These are phyloP conservation scores for Parnassius smintheus DNA, from an alignment of 2,888 invertebrate species.

Conservation along the genomic window DNA sequence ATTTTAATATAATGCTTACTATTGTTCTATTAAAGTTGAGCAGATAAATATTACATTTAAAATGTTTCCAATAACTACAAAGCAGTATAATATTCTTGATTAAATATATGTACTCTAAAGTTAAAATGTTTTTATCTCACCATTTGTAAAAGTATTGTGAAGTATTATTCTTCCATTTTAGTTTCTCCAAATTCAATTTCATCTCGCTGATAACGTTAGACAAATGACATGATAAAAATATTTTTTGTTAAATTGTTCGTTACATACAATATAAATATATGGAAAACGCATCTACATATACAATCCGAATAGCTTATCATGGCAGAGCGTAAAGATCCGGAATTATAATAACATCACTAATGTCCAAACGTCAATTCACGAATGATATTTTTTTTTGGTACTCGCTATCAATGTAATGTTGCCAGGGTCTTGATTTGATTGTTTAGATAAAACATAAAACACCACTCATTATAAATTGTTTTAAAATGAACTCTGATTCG, in stretches of 20 bases:
- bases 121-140: constrained; percentile 9
- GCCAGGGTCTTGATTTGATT: not conserved
- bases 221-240: constrained; percentile 9
- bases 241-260: not conserved
- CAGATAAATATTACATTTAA: constrained; percentile 3
- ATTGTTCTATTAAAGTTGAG: constrained; percentile 15
- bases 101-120: constrained; percentile 4
- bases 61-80: constrained; percentile 7
- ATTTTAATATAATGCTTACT: constrained; percentile 9
- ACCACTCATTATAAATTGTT: too few relatives aligned
- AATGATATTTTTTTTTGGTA: not conserved
- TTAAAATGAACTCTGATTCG: too few relatives aligned
- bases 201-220: not conserved
- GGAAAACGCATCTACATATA: constrained; percentile 23
- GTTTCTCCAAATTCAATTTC: not conserved
- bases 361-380: constrained; percentile 16
- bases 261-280: constrained; percentile 14
- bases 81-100: constrained; percentile 7
- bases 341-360: constrained; percentile 16
- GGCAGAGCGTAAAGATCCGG: constrained; percentile 22
- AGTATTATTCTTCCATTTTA: not conserved
- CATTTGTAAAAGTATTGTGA: constrained; percentile 9
- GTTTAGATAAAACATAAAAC: not conserved
- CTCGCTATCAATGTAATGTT: too few relatives aligned
- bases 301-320: constrained; percentile 18